Base-by-base conservation (phyloP, 1,140 invertebrate species). In the Camponotus pennsylvanicus region DNA sequence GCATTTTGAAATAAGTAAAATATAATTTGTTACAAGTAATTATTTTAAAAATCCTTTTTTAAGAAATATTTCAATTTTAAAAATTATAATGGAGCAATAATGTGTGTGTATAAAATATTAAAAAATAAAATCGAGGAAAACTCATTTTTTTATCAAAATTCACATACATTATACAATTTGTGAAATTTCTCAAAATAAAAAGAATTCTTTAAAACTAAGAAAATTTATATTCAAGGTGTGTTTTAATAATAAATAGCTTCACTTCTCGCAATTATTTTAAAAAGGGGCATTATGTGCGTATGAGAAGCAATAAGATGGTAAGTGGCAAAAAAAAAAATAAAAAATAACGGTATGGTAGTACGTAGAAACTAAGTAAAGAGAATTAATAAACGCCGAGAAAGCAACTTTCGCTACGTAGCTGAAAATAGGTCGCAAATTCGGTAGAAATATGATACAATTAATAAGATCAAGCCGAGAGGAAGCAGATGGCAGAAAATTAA, bases 301-400 rank as follows among this genome's bases (percentile, higher is more conserved):
- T 52, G 37, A 80, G 15, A 7, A 45, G 37, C 27, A 27, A 71
- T 73, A 73, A 40, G 1, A 37, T 2, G 52, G 42, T 70, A 59
- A 73, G 18, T 15, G 13, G 32, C 15, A 1, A 61, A 82, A 82
- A 82, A 82, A 27, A 42, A 2, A 71, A 82, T 42, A 73, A 45
- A 75, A 73, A 8, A 49, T 83, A 18, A 61, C 59, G 45, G 27
- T 27, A 27, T 18, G n/a, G 7, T 61, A 63, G 32, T 27, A 83
- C 61, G 32, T 49, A 45, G 40, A 45, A 15, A 34, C 52, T 61
- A 34, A 61, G 18, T 27, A 59, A 15, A 82, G 37, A 18, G 55
- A 82, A 82, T 82, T 73, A 73, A 45, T 73, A 75, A 83, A 42
- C 79, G 13, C 18, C 27, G 11, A 49, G 40, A 61, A n/a, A 45